These are phyloP conservation scores for Sussaba pulchella DNA, from an alignment of 2,888 invertebrate species.

Conservation along the genomic window DNA sequence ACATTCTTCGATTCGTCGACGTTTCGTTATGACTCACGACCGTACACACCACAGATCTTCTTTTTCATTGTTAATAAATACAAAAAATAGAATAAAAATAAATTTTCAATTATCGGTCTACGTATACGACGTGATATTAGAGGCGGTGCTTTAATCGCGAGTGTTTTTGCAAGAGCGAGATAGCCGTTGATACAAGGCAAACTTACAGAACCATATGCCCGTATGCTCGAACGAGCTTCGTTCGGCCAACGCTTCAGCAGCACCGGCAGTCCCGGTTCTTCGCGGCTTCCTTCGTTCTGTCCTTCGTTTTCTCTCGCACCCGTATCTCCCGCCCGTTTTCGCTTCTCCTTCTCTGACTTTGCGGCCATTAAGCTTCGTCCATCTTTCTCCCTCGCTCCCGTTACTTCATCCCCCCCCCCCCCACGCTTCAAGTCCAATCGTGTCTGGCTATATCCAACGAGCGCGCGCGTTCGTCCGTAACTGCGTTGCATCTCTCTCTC, in stretches of 20 bases:
- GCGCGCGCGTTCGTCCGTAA: slow-evolving; percentile 42
- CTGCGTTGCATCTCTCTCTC: slow-evolving; percentile 23
- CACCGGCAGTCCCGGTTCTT: slow-evolving; percentile 36
- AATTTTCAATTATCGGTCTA: too few relatives aligned
- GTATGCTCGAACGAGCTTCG: slow-evolving; percentile 44
- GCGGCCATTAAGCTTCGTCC: slow-evolving; percentile 54
- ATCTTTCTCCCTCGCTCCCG: slow-evolving; percentile 44
- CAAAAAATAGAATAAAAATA: too few relatives aligned
- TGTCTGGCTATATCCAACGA: slow-evolving; percentile 3
- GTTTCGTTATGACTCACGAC: neutral
- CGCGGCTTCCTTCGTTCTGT: slow-evolving; percentile 34
- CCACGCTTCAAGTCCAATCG: neutral
- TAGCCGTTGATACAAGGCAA: slow-evolving; percentile 2
- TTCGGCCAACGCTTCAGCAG: slow-evolving; percentile 38
- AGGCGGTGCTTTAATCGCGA: slow-evolving; percentile 15
- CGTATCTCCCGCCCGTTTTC: slow-evolving; percentile 33
- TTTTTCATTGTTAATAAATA: neutral
- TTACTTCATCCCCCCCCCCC: slow-evolving; percentile 32
- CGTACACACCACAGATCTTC: neutral
- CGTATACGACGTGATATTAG: slow-evolving; percentile 18
- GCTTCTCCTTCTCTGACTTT: slow-evolving; percentile 43
- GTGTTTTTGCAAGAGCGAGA: slow-evolving; percentile 8
- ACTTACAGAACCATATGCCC: slow-evolving; percentile 29
- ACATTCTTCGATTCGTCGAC: slow-evolving; percentile 12
- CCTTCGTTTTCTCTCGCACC: slow-evolving; percentile 35